Base-by-base conservation (phyloP, 30 jellyfish, hydroid and myxozoan genomes). In the Sanderia malayensis region DNA sequence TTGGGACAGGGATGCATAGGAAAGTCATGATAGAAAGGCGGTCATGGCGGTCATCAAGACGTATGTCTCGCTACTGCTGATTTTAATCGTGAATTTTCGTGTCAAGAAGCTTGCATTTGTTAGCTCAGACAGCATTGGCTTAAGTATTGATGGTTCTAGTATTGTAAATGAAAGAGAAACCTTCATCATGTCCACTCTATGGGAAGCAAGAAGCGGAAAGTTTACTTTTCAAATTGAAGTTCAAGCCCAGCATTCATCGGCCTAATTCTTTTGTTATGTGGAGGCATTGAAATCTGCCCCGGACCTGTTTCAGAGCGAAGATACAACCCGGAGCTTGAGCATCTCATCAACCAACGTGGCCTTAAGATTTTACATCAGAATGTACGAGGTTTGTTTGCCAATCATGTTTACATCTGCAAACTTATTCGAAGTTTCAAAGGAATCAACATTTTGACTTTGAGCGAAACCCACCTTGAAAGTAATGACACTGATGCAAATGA, bases 371-470 rank as follows among this genome's bases (percentile, higher is more conserved):
- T 80, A 30, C 75, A 67, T 41, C 93, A 67, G 80, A 80, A 80
- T 68, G 85, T 74, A 33, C 86, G 86, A 65, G 95, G 95, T 55
- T 69, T 84, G 63, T 84, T 76, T 47, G 47, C 74, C 46, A 82
- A 82, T 53, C 78, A 44, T 44, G 77, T 31, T 44, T 65, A 71
- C 74, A 45, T 82, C 33, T 66, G 77, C 32, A 70, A 71, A 62
- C 60, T 71, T 72, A 26, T 71, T 37, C 88, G 64, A 60, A 84
- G 95, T 59, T 74, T 73, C 44, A 30, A 24, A 53, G 86, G 86
- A 73, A 53, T 74, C 77, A 63, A 74, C 89, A 73, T 73, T 60
- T 45, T 84, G 46, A 46, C 75, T 74, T 61, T 73, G 80, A 64
- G 83, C 58, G 89, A 66, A 84, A 73, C 85, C 73, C 91, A 84